These are phyloP conservation scores for Melierax canorus DNA, from an alignment of 2,113 vertebrate species.

Conservation along the genomic window DNA sequence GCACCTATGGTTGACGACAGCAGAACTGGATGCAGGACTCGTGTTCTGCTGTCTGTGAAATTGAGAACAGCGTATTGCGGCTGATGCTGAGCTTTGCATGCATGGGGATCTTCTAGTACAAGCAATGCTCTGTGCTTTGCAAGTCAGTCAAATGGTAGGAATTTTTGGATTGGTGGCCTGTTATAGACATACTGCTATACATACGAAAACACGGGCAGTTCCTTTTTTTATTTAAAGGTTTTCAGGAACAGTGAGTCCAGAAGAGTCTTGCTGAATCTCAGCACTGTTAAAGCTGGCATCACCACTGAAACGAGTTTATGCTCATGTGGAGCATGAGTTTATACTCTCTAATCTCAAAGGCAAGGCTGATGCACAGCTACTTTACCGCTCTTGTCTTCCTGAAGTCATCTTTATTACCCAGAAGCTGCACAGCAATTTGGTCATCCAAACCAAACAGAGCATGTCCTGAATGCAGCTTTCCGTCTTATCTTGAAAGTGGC, in stretches of 20 bases:
- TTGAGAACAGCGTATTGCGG: neutral
- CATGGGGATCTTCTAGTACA: neutral
- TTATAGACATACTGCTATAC: neutral
- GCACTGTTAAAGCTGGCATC: neutral
- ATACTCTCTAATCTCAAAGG: neutral
- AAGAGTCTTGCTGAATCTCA: neutral
- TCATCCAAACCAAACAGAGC: neutral
- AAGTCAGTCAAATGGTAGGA: neutral
- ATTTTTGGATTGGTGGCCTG: neutral
- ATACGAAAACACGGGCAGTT: neutral
- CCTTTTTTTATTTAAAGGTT: neutral
- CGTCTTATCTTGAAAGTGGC: neutral
- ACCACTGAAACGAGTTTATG: neutral
- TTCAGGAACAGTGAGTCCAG: neutral
- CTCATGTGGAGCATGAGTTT: neutral
- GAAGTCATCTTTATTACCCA: neutral
- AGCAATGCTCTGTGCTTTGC: neutral
- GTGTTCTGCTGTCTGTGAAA: neutral
- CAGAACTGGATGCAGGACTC: neutral
- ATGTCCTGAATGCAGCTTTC: neutral
- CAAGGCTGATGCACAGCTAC: neutral
- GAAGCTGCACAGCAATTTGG: neutral
- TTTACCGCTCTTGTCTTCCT: neutral
- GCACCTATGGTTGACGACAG: neutral
- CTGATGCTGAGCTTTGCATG: neutral